Evolutionary conservation across 2,888 invertebrate genomes (phyloP).

Genomic region (Ptilodon capucinus): DNA sequence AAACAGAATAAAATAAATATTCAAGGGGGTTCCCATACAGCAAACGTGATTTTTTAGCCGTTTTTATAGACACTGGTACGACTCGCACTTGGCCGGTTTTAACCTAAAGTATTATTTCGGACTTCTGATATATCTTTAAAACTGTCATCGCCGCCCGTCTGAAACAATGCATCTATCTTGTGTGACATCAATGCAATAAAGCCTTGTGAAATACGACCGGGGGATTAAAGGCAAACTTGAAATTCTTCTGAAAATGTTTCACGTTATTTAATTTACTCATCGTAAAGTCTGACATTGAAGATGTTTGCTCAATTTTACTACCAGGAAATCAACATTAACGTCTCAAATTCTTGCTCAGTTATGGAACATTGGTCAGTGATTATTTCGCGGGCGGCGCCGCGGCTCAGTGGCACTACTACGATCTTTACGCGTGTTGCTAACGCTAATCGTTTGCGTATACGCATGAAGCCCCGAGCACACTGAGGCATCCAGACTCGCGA

Average conservation of each 20-base stretch:
- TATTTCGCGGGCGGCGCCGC: slow-evolving; percentile 43
- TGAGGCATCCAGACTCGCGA: no score
- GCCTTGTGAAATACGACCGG: slow-evolving; percentile 26
- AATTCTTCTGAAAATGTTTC: slow-evolving; percentile 42
- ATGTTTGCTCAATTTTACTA: slow-evolving; percentile 69
- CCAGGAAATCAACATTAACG: slow-evolving; percentile 65
- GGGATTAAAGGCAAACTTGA: slow-evolving; percentile 40
- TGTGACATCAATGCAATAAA: slow-evolving; percentile 18
- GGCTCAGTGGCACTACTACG: neutral
- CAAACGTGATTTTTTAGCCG: no score
- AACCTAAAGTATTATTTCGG: no score
- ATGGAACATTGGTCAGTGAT: slow-evolving; percentile 54
- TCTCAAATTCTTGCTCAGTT: slow-evolving; percentile 52
- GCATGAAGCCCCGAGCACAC: no score
- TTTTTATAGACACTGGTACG: no score
- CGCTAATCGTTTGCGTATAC: no score
- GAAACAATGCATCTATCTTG: slow-evolving; percentile 1
- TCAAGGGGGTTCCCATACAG: no score
- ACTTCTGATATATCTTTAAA: no score
- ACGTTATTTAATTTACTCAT: slow-evolving; percentile 60
- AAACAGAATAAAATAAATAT: no score
- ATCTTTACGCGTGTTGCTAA: no score
- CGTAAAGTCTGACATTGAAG: slow-evolving; percentile 76
- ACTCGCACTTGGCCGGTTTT: no score
- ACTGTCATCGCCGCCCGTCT: neutral